Evolutionary conservation across 2,113 vertebrate genomes (phyloP).

Genomic region (Oncorhynchus kisutch): DNA sequence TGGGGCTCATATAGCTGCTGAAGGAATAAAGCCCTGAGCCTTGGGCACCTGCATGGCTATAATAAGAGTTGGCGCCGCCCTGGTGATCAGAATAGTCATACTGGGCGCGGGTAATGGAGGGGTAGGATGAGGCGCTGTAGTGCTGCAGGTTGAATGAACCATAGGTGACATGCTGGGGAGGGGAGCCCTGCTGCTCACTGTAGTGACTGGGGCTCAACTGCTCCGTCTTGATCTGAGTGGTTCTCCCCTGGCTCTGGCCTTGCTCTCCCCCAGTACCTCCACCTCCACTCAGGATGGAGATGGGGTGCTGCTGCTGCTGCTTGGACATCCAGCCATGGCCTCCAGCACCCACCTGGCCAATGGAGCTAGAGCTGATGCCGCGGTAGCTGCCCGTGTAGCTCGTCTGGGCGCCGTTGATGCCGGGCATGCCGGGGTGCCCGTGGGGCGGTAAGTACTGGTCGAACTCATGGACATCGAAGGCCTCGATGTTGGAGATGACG

Average conservation of each 20-base stretch:
- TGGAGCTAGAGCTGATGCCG: conserved; percentile 74
- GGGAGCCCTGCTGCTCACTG: conserved; percentile 90
- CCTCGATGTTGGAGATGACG: conserved; percentile 98
- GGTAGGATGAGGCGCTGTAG: conserved; percentile 89
- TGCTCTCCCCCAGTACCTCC: conserved; percentile 74
- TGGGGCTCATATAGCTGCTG: conserved; percentile 94
- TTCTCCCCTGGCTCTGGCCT: conserved; percentile 79
- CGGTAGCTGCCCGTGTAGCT: conserved; percentile 81
- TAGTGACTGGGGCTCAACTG: conserved; percentile 95
- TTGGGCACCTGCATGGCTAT: conserved; percentile 87
- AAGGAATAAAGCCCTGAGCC: conserved; percentile 86
- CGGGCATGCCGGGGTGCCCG: conserved; percentile 81
- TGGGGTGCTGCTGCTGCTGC: conserved; percentile 76
- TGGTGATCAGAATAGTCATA: conserved; percentile 96
- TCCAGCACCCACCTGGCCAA: conserved; percentile 43
- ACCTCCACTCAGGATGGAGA: conserved; percentile 74
- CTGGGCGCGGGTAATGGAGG: conserved; percentile 87
- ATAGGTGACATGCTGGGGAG: conserved; percentile 89
- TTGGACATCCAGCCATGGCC: conserved; percentile 90
- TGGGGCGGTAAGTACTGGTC: conserved; percentile 96
- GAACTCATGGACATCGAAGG: conserved; percentile 95
- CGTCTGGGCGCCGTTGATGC: conserved; percentile 63
- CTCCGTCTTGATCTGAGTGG: conserved; percentile 95
- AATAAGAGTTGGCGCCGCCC: conserved; percentile 86
- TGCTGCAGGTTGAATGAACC: conserved; percentile 96